Evolutionary conservation across 2,888 invertebrate genomes (phyloP).

Genomic region (Polyploca ridens): DNA sequence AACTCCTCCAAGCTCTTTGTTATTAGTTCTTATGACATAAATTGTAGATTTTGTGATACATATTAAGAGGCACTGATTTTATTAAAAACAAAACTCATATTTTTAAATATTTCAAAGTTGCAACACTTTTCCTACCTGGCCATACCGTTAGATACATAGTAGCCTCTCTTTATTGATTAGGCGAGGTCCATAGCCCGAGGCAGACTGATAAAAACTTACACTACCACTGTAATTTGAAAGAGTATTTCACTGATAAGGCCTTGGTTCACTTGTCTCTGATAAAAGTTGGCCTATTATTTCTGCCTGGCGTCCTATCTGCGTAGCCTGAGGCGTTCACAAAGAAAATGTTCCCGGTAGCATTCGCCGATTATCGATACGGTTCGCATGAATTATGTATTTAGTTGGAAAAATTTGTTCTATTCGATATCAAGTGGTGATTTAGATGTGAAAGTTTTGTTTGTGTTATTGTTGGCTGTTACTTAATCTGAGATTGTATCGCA

Average conservation of each 20-base stretch:
- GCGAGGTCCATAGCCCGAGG: conserved; percentile 53
- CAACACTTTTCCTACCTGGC: conserved; percentile 17
- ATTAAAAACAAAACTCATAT: conserved; percentile 1
- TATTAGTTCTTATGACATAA: too few relatives aligned
- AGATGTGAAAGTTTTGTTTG: conserved; percentile 37
- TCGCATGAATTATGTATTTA: conserved; percentile 76
- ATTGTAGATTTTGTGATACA: too few relatives aligned
- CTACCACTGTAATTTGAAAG: conserved; percentile 63
- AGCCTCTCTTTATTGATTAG: conserved; percentile 59
- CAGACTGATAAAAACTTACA: conserved; percentile 71
- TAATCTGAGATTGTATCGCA: neutral
- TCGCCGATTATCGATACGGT: conserved; percentile 16
- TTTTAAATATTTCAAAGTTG: conserved; percentile 22
- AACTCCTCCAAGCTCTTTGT: too few relatives aligned
- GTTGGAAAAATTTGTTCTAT: conserved; percentile 61
- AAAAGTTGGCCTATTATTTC: conserved; percentile 77
- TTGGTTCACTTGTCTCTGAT: conserved; percentile 60
- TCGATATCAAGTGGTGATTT: conserved; percentile 34
- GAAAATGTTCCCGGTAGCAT: conserved; percentile 17
- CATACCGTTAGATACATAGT: conserved; percentile 28
- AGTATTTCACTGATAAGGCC: conserved; percentile 62
- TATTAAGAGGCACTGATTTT: neutral
- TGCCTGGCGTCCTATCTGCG: conserved; percentile 28
- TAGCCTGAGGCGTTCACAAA: conserved; percentile 48
- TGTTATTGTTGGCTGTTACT: conserved; percentile 21